Percentiles rank a stretch among this genome's conserved stretches.
These are phyloP conservation scores for Todiramphus saurophagus DNA, from an alignment of 2,113 vertebrate genomes.

Conservation along the genomic window DNA sequence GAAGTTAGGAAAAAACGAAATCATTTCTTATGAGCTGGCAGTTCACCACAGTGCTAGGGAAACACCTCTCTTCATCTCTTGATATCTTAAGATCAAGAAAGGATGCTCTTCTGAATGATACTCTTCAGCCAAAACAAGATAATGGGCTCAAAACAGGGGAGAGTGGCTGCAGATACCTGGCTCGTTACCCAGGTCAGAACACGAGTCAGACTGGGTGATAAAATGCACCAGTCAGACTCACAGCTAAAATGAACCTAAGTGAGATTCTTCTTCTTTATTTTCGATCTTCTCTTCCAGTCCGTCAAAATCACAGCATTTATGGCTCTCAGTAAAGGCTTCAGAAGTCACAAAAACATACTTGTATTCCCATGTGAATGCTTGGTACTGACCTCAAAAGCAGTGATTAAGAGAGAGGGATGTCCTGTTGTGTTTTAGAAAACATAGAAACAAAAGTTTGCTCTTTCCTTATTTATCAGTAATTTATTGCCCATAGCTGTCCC, in stretches of 20 bases:
- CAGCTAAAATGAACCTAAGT: not conserved
- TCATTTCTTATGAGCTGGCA: not conserved
- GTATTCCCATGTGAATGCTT: not conserved
- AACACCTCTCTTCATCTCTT: not conserved
- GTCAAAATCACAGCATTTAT: not conserved
- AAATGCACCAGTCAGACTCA: not conserved
- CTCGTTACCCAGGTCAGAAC: not conserved
- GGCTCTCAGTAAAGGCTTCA: not conserved
- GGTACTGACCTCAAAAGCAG: not conserved
- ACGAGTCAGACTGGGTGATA: not conserved
- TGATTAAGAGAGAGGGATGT: not conserved
- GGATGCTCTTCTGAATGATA: not conserved
- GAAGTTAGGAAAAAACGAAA: not conserved
- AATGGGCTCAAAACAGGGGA: not conserved
- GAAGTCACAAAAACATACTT: not conserved
- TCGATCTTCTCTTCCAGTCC: not conserved
- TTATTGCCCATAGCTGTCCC: not conserved
- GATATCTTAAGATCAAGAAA: not conserved
- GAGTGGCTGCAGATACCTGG: not conserved
- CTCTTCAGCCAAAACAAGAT: not conserved
- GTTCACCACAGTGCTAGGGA: not conserved
- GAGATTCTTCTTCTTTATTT: not conserved
- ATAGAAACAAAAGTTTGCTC: not conserved
- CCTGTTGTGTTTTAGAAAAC: not conserved
- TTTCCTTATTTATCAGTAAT: not conserved